These are phyloP conservation scores for Cathartes aura DNA, from an alignment of 2,113 vertebrate species.

Conservation along the genomic window DNA sequence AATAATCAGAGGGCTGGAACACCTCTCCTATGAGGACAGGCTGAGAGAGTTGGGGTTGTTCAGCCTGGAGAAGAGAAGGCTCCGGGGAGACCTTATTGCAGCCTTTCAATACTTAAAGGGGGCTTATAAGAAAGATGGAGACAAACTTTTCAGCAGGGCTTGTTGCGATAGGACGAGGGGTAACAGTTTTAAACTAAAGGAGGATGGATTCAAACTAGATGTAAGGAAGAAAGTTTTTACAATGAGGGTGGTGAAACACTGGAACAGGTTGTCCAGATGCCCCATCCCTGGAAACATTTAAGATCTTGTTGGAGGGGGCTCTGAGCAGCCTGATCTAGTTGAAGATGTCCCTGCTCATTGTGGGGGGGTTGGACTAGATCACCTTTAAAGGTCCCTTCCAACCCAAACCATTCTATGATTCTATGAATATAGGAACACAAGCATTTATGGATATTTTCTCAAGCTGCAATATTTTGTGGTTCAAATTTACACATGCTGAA, in stretches of 20 bases:
- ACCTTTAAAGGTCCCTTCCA: not conserved
- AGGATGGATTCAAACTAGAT: not conserved
- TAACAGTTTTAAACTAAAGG: not conserved
- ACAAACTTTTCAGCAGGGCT: not conserved
- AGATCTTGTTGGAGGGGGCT: accelerated
- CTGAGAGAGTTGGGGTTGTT: not conserved
- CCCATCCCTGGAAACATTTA: not conserved
- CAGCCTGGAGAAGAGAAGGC: not conserved
- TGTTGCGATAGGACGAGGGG: not conserved
- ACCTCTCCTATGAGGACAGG: not conserved
- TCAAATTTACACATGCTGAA: not conserved
- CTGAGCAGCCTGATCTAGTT: not conserved
- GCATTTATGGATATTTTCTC: not conserved
- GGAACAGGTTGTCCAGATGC: not conserved
- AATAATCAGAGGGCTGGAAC: not conserved
- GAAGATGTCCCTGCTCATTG: not conserved
- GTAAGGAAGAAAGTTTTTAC: not conserved
- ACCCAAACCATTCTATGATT: not conserved
- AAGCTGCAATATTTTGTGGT: not conserved
- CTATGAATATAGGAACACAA: not conserved
- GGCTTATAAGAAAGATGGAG: not conserved
- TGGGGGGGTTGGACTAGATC: not conserved
- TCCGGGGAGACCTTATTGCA: accelerated
- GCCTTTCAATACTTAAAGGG: not conserved
- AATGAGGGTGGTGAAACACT: not conserved